A percentile compares a stretch with the other conserved stretches of the same genome.
Evolutionary conservation across 2,797 vertebrate genomes (phyloP).

Genomic region (Anguilla megastoma): DNA sequence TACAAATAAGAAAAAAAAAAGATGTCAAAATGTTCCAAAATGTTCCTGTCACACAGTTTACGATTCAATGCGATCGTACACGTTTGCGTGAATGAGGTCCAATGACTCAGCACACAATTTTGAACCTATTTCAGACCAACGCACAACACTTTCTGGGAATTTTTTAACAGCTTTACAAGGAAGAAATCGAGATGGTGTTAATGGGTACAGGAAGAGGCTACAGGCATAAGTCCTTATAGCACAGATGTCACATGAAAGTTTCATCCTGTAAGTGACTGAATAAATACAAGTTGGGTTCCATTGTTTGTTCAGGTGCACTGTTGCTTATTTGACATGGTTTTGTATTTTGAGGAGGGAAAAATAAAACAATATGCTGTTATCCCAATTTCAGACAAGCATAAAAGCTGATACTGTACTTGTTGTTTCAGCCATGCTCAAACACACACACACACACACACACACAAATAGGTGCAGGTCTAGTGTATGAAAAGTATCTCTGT

Average conservation of each 20-base stretch:
- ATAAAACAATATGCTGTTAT: not conserved
- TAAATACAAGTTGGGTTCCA: not conserved
- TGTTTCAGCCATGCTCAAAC: not conserved
- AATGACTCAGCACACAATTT: not conserved
- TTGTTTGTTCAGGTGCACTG: not conserved
- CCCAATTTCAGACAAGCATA: not conserved
- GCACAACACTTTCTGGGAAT: not conserved
- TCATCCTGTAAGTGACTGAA: not conserved
- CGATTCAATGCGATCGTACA: too few relatives aligned
- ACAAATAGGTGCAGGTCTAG: not conserved
- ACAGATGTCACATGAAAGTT: not conserved
- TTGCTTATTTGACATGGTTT: not conserved
- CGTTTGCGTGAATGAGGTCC: too few relatives aligned
- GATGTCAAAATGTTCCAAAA: too few relatives aligned
- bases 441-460: not conserved
- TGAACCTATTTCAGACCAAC: not conserved
- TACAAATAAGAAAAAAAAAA: too few relatives aligned
- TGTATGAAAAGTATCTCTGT: not conserved
- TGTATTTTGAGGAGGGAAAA: constrained; percentile 1
- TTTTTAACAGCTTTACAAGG: not conserved
- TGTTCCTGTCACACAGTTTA: too few relatives aligned
- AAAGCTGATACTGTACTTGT: too few relatives aligned
- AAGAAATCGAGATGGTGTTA: not conserved
- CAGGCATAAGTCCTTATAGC: not conserved
- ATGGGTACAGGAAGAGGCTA: not conserved